Percentiles rank a stretch among this genome's conserved stretches.
Conservation (phyloP, 1,140 invertebrate species). For the Papilio aristodemus region DNA sequence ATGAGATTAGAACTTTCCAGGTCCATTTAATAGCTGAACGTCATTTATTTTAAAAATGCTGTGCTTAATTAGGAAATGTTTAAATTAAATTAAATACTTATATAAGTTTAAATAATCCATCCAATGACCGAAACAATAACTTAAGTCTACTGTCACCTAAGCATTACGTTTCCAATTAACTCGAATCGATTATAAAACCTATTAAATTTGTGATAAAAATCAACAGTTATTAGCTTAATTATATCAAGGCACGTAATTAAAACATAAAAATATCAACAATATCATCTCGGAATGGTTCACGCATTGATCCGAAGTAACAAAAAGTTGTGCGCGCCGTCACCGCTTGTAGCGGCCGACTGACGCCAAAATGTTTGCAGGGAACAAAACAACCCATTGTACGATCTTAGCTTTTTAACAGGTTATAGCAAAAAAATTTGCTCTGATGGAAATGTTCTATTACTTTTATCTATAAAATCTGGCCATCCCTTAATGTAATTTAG, state of each 20-base stretch:
- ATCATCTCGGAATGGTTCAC: not conserved
- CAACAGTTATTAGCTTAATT: not conserved
- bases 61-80: too few species aligned
- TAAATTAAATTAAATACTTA: too few species aligned
- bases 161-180: not conserved
- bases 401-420: constrained; percentile 9
- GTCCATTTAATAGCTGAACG: too few species aligned
- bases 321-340: constrained; percentile 31
- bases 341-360: constrained; percentile 44
- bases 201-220: not conserved
- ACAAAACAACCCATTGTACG: constrained; percentile 34
- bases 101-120: too few species aligned
- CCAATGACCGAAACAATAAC: too few species aligned
- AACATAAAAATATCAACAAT: constrained; percentile 30
- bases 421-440: not conserved
- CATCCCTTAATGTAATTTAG: not conserved
- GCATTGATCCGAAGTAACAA: constrained; percentile 21
- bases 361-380: constrained; percentile 44
- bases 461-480: not conserved
- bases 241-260: constrained; percentile 5
- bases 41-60: too few species aligned
- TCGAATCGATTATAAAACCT: not conserved
- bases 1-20: too few species aligned
- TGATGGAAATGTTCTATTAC: not conserved
- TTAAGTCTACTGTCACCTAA: not conserved